Percentiles rank a stretch among this genome's conserved stretches.
Evolutionary conservation across 2,888 invertebrate species (phyloP).

Genomic region (Horisme vitalbata): DNA sequence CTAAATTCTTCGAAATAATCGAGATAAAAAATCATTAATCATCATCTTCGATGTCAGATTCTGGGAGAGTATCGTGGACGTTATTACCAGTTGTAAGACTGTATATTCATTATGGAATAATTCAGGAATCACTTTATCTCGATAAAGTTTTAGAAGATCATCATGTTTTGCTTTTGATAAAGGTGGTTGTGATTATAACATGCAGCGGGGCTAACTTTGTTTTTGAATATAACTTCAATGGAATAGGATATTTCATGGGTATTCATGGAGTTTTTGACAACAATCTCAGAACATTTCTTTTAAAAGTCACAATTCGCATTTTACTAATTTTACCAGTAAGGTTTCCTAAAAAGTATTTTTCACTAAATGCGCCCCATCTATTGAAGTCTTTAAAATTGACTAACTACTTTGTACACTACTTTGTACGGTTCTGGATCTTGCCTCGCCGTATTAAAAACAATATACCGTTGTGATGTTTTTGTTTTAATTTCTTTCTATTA

Average conservation of each 20-base stretch:
- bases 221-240: constrained; percentile 32
- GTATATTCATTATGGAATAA: constrained; percentile 22
- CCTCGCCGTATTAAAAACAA: constrained; percentile 35
- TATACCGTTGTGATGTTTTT: constrained; percentile 45
- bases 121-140: constrained; percentile 28
- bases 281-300: constrained; percentile 25
- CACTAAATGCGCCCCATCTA: constrained; percentile 30
- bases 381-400: constrained; percentile 30
- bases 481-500: constrained; percentile 35
- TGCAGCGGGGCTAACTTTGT: too few species aligned
- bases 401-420: too few species aligned
- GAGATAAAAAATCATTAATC: too few species aligned
- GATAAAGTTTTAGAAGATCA: too few species aligned
- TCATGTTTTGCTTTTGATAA: too few species aligned
- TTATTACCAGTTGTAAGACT: constrained; percentile 17
- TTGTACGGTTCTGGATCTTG: constrained; percentile 30
- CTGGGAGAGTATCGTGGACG: constrained; percentile 24
- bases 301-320: constrained; percentile 30
- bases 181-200: too few species aligned
- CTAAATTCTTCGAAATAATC: too few species aligned
- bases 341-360: constrained; percentile 37
- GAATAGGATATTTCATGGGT: constrained; percentile 13
- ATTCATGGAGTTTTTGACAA: constrained; percentile 28
- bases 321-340: constrained; percentile 35
- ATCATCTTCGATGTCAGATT: constrained; percentile 29